Evolutionary conservation across 2,797 vertebrate genomes (phyloP).

Genomic region (Betta splendens): DNA sequence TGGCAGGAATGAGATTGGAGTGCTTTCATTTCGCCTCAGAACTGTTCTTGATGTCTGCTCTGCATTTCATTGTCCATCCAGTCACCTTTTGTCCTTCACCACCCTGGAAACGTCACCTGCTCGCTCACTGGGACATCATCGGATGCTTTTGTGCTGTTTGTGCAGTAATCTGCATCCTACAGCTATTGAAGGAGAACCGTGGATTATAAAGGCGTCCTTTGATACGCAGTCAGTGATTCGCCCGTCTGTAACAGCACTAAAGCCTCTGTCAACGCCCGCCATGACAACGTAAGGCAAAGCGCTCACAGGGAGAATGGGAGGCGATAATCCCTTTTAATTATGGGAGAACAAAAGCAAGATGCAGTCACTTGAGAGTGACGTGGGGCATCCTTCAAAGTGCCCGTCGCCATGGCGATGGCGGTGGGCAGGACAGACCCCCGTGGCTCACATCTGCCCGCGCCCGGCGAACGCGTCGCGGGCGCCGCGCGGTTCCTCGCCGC

Average conservation of each 20-base stretch:
- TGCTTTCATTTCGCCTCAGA: constrained; percentile 50
- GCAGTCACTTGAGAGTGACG: constrained; percentile 61
- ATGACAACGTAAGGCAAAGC: constrained; percentile 29
- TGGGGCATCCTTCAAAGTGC: constrained; percentile 46
- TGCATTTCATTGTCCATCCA: constrained; percentile 15
- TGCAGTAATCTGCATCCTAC: background rate
- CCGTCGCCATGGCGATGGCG: constrained; percentile 59
- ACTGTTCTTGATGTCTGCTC: constrained; percentile 40
- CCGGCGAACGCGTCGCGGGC: constrained; percentile 7
- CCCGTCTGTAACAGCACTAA: constrained; percentile 29
- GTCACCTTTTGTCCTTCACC: constrained; percentile 19
- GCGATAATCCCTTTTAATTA: constrained; percentile 74
- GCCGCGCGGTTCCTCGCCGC: no score
- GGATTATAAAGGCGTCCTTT: constrained; percentile 18
- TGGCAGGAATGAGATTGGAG: constrained; percentile 31
- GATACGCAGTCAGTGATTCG: constrained; percentile 32
- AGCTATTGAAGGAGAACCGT: background rate
- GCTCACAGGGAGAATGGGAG: background rate
- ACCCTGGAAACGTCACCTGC: constrained; percentile 43
- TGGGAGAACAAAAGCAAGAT: constrained; percentile 63
- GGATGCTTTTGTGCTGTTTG: no score
- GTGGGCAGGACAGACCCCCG: constrained; percentile 40
- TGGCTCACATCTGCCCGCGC: constrained; percentile 25
- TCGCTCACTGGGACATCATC: constrained; percentile 1
- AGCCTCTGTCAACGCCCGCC: constrained; percentile 33